These are phyloP conservation scores for Uromys caudimaculatus DNA, from an alignment of 2,797 vertebrate species.

Conservation along the genomic window DNA sequence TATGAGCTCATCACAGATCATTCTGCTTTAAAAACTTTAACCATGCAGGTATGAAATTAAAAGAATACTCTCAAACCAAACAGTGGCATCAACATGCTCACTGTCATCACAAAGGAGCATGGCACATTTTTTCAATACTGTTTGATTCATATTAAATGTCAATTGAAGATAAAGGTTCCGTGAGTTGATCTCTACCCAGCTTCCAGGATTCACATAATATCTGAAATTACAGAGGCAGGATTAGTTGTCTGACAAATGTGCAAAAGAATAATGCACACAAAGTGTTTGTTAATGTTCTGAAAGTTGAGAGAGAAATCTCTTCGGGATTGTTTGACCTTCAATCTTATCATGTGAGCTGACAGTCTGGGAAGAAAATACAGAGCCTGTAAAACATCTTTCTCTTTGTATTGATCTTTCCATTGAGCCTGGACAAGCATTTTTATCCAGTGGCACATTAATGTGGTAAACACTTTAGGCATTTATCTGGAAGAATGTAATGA, in stretches of 20 bases:
- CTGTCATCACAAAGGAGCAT: slow-evolving; percentile 62
- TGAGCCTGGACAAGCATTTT: slow-evolving; percentile 83
- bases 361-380: slow-evolving; percentile 75
- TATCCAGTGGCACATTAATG: slow-evolving; percentile 84
- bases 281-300: slow-evolving; percentile 71
- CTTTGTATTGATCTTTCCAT: slow-evolving; percentile 84
- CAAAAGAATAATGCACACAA: slow-evolving; percentile 36
- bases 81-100: slow-evolving; percentile 69
- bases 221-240: slow-evolving; percentile 58
- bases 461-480: slow-evolving; percentile 81
- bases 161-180: slow-evolving; percentile 70
- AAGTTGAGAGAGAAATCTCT: slow-evolving; percentile 67
- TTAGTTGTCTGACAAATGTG: slow-evolving; percentile 64
- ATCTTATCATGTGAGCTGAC: slow-evolving; percentile 73
- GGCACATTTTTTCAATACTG: slow-evolving; percentile 65
- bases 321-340: slow-evolving; percentile 69
- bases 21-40: slow-evolving; percentile 56
- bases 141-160: slow-evolving; percentile 74
- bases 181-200: slow-evolving; percentile 73
- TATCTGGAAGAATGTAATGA: slow-evolving; percentile 85
- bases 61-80: slow-evolving; percentile 56
- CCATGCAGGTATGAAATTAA: slow-evolving; percentile 58
- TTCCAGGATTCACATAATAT: slow-evolving; percentile 74
- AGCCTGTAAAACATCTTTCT: slow-evolving; percentile 69
- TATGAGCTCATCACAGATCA: slow-evolving; percentile 35